These are phyloP conservation scores for Varanus komodoensis DNA, from an alignment of 2,113 vertebrate species.

Conservation along the genomic window DNA sequence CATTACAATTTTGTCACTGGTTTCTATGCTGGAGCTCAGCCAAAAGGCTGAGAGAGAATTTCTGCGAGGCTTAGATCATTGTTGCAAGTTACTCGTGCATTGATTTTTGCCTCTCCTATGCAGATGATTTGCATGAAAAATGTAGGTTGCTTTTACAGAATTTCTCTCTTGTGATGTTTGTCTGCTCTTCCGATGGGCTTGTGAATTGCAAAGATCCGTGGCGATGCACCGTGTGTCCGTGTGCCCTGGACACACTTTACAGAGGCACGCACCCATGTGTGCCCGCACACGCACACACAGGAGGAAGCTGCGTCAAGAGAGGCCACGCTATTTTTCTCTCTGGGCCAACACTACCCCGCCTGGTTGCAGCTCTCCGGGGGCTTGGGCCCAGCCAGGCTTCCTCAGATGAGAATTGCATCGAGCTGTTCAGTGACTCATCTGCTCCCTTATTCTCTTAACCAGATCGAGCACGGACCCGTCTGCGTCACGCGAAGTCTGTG, in stretches of 20 bases:
- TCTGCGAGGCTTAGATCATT: not conserved
- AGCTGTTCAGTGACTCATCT: too few species aligned
- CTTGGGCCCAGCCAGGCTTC: not conserved
- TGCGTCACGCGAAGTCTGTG: too few species aligned
- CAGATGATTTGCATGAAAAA: not conserved
- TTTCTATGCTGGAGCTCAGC: too few species aligned
- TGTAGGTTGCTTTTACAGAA: not conserved
- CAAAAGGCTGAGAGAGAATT: too few species aligned
- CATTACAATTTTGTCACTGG: slow-evolving; percentile 24
- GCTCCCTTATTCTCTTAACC: too few species aligned
- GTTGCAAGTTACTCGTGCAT: not conserved
- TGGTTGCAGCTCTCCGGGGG: not conserved
- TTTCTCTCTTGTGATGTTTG: too few species aligned
- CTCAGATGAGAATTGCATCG: too few species aligned
- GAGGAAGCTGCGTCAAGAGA: not conserved
- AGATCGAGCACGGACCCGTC: too few species aligned
- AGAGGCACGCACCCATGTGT: not conserved
- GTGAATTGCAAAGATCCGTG: not conserved
- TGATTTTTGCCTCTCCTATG: not conserved
- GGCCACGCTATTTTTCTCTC: not conserved
- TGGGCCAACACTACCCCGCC: not conserved
- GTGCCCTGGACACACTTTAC: not conserved
- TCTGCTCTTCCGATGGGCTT: not conserved
- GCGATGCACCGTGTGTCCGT: not conserved
- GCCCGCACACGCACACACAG: not conserved